These are phyloP conservation scores for Epsilonema sp. DNA, from an alignment of 2,888 invertebrate species.

Conservation along the genomic window DNA sequence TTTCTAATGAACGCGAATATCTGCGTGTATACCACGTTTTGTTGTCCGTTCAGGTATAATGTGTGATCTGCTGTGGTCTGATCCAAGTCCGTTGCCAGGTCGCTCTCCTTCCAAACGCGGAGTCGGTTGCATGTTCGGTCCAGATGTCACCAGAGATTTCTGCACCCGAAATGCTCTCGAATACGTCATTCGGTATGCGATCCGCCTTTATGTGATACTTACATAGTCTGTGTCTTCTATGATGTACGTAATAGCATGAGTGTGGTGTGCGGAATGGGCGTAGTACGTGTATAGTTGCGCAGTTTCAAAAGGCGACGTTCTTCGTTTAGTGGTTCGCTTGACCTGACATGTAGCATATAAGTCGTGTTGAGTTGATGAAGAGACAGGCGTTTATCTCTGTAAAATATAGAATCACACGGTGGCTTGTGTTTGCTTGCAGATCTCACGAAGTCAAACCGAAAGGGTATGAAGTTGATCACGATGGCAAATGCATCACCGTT, in stretches of 20 bases:
- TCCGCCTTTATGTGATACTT: no score
- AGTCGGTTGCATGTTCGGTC: conserved; percentile 94
- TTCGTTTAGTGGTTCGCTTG: no score
- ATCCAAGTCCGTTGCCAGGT: conserved; percentile 74
- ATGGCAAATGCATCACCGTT: conserved; percentile 88
- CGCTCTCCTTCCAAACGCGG: conserved; percentile 84
- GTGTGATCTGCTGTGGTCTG: conserved; percentile 97
- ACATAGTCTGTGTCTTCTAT: no score
- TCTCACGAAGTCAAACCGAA: conserved; percentile 94
- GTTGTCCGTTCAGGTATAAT: conserved; percentile 46
- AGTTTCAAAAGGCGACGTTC: no score
- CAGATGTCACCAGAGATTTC: conserved; percentile 77
- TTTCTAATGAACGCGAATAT: not conserved
- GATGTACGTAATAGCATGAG: no score
- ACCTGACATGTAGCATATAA: no score
- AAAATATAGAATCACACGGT: no score
- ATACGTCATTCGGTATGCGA: conserved; percentile 51
- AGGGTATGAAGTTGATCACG: conserved; percentile 83
- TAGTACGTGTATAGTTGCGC: no score
- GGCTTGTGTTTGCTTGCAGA: conserved; percentile 29
- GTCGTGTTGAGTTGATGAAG: no score
- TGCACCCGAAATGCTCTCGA: conserved; percentile 62
- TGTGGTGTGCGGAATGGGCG: no score
- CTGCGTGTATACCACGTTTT: no score
- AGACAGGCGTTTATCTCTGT: no score